Conservation (phyloP, 2,888 invertebrate species). For the Pollenia amentaria region DNA sequence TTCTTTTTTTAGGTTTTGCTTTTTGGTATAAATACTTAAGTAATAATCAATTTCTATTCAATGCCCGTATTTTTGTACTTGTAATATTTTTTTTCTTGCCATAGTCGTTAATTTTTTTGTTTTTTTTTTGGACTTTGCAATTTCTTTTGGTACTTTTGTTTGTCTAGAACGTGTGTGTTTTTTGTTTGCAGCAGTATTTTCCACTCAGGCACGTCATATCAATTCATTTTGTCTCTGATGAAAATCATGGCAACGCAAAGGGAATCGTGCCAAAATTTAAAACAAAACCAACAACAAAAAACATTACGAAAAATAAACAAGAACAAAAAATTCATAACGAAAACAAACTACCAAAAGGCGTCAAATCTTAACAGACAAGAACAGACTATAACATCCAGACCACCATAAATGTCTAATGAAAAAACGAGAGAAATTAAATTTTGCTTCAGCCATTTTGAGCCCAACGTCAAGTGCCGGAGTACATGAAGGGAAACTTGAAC, state of each 20-base stretch:
- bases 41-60: conserved; percentile 67
- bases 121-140: neutral
- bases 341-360: conserved; percentile 24
- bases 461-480: neutral
- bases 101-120: neutral
- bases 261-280: conserved; percentile 8
- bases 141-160: no score
- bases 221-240: conserved; percentile 67
- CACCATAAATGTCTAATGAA: conserved; percentile 60
- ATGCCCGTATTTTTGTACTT: conserved; percentile 42
- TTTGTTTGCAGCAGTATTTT: conserved; percentile 43
- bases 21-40: conserved; percentile 54
- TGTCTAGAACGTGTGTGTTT: no score
- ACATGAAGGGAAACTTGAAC: neutral
- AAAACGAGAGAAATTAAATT: conserved; percentile 14
- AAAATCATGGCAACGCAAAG: conserved; percentile 56
- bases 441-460: conserved; percentile 30
- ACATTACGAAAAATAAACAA: conserved; percentile 7
- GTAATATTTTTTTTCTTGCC: conserved; percentile 31
- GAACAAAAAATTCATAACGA: conserved; percentile 4
- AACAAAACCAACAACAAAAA: conserved; percentile 12
- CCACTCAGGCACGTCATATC: conserved; percentile 65
- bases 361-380: conserved; percentile 25
- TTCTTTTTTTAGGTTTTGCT: neutral
- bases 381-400: conserved; percentile 4